Base-by-base conservation (phyloP, 2,888 invertebrate species). In the Thecocarcelia acutangulata region DNA sequence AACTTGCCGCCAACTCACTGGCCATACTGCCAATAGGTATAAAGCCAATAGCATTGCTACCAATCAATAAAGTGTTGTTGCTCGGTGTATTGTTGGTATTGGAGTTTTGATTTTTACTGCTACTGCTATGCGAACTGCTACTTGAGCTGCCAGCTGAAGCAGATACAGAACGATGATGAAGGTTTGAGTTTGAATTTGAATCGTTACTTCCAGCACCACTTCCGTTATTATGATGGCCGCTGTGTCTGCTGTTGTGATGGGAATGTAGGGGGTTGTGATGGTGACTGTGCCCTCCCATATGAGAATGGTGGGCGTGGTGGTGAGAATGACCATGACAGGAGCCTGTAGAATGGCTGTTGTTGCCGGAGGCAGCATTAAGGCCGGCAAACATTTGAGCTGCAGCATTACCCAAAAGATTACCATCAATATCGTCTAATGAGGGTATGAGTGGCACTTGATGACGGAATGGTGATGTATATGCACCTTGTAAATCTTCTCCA, bases 401-500 rank as follows among this genome's bases (percentile, higher is more conserved):
- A 15, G 84, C 84, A 69, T 77, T 84, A 73, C 80, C 84, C 48
- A 84, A 77, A 6, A 87, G 50, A 63, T 85, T 87, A 74, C 86
- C 86, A 70, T 87, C 87, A 84, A 89, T 86, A 61, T 86, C 86
- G 54, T 86, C 86, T 56, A 87, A 80, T 54, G 84, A 84, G 81
- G 86, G 84, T 83, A 85, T 74, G 13, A 83, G 84, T 86, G 90
- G 89, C 87, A 90, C 90, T 85, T 89, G 88, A 84, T 91, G 90
- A 72, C 93, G 93, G 85, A 94, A 91, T 63, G 93, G 90, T 69
- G 93, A 93, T 84, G 96, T 95, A 91, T 93, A 95, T 83, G 95
- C 94, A 80, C 96, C 95, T 24, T 86, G 73, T 79, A 93, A 90
- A 85, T 96, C 92, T 86, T 93, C 93, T 0, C 87, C 88, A 48